Evolutionary conservation across 2,888 invertebrate genomes (phyloP), one percentile per base, ranked within the genome.

Genomic region (Phaedon cochleariae): DNA sequence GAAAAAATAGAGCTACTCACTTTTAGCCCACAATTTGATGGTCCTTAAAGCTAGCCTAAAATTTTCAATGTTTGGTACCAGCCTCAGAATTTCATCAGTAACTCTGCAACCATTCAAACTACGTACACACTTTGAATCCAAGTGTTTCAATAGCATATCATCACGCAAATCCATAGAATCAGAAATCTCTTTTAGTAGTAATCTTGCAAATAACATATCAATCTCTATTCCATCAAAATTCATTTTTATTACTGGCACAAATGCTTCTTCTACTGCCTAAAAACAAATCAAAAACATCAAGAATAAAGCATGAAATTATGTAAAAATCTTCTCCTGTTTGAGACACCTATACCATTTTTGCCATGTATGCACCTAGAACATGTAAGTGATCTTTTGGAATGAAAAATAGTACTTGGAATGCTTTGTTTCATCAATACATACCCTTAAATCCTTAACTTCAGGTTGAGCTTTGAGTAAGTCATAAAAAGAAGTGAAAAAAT

Each of bases 181-280:
- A 12, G 97, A 95, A 82, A 98, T 96, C 85, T 96, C 95, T 82
- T 97, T 97, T n/a, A 97, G 87, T 34, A 96, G 93, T 68, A 99
- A 85, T 69, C 96, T 88, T 0, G 99, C 98, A 86, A 99, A 99
- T 69, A 98, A 85, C 90, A 99, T 92, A 86, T 99, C 99, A 73
- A 99, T 97, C 86, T 99, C 99, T 73, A 99, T 97, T 29, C 95
- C 96, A 86, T 97, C 95, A 83, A 98, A 99, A 81, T 94, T 95
- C 95, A 99, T 96, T 85, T 99, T 99, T 72, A 99, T 97, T 7
- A 99, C 97, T 2, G 99, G 99, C 72, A 99, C 99, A 85, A 94
- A 99, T 0, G 99, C 99, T 82, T 98, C 98, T 83, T 98, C 98
- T 0, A 99, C 97, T 1, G 96, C 91, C 91, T 80, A 65, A 65